Evolutionary conservation across 2,113 vertebrate species (phyloP), one percentile per base, ranked within the genome.

Genomic region (Pachycephala philippinensis): DNA sequence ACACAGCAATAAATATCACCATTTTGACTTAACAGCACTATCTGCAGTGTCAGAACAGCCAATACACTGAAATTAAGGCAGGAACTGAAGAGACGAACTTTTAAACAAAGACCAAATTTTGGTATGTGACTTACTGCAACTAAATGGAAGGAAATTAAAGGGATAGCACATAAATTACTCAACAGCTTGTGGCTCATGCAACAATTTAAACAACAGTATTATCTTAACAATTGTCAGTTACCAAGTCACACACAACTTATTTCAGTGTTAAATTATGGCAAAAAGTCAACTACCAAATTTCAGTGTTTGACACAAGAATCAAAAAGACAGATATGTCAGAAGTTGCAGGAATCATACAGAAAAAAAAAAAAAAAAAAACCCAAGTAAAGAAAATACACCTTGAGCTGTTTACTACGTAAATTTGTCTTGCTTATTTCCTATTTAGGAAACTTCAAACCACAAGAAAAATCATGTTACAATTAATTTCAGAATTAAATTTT

Each of bases 61-160:
- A 72, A 45, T 4, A 66, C 23, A 44, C 13, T 31, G 24, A 70
- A 79, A 93, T 35, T 5, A 57, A 65, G 74, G 5, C 10, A 91
- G 57, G 6, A 40, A 44, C 2, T 15, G 15, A 75, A 35, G 37
- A 65, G 27, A 52, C 0, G 0, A 82, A 78, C 40, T 85, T 79
- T 17, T 20, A n/a, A 52, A 65, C 37, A 60, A 35, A 31, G 37
- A 40, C 14, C 26, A 56, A n/a, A 69, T 60, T 69, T 81, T 69
- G 33, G 8, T 74, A 54, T 0, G 0, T 60, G 23, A 60, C 17
- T 20, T n/a, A 74, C 3, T 45, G 16, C 1, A 3, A 53, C 30
- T 54, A 44, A 63, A 68, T 27, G 16, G 27, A 47, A 66, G 7
- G 11, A 45, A 75, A 66, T 27, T 20, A 79, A 93, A 80, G n/a